Base-by-base conservation (phyloP, 2,113 vertebrate genomes). In the Sebastes schlegelii region DNA sequence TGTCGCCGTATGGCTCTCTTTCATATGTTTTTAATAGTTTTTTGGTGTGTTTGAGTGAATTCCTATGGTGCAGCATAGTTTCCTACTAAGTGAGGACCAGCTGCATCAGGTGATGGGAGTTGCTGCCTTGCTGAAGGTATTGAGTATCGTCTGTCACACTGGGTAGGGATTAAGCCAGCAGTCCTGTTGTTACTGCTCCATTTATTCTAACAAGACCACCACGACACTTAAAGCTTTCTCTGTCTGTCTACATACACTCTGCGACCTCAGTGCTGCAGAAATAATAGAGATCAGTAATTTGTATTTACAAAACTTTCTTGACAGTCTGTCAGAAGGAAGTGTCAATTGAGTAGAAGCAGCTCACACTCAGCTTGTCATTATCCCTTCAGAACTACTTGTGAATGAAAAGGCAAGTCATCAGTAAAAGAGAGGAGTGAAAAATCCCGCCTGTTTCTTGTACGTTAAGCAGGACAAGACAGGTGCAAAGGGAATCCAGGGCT, bases 391-490 rank as follows among this genome's bases (percentile, higher is more conserved):
- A 12, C 42, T 8, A 13, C 77, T 63, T 26, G 49, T 67, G 75
- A 83, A 75, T 54, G 76, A 81, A 82, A 72, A 6, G 42, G 11
- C 16, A 34, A 63, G 52, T 45, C 4, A 14, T 8, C 42, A 69
- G 19, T 4, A 16, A 48, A 54, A 54, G 12, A 66, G 23, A 76
- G 57, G 67, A 72, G 78, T 55, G 72, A 86, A 70, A 1, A 14
- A 65, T 86, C 69, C 79, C n/a, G 61, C 76, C 40, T 21, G 14
- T 63, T 86, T 82, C 13, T n/a, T 74, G 66, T 76, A 34, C 46
- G 9, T 78, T 74, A 88, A 84, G 71, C 91, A 91, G 87, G 90
- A 91, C 77, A 48, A 74, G 86, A 85, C 90, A 91, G 90, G 84
- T 92, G 91, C 66, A 63, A 4, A 72, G 69, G 23, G 4, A 82